Evolutionary conservation across 2,888 invertebrate genomes (phyloP).

Genomic region (Diachrysia chrysitis): DNA sequence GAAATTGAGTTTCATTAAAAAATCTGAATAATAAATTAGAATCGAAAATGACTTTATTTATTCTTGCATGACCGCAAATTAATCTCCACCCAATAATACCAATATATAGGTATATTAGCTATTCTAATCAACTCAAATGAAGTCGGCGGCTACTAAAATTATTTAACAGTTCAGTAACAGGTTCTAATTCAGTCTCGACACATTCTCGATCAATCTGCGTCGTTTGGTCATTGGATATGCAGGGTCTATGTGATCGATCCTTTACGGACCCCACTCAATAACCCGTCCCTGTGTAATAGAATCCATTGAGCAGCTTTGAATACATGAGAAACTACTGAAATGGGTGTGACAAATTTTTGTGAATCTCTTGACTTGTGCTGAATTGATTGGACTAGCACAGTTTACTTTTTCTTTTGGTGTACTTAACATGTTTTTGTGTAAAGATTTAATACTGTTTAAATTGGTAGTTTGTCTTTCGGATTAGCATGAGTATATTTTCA

Average conservation of each 20-base stretch:
- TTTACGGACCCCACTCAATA: slow-evolving; percentile 47
- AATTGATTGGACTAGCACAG: background rate
- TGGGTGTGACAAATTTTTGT: slow-evolving; percentile 49
- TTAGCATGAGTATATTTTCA: too few relatives aligned
- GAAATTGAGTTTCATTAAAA: too few relatives aligned
- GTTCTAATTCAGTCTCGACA: slow-evolving; percentile 26
- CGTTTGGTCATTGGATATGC: slow-evolving; percentile 49
- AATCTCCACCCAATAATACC: too few relatives aligned
- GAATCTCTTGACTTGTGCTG: background rate
- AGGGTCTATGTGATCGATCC: slow-evolving; percentile 50
- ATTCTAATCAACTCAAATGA: too few relatives aligned
- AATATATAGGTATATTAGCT: too few relatives aligned
- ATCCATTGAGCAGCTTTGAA: slow-evolving; percentile 38
- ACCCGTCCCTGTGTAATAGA: slow-evolving; percentile 49
- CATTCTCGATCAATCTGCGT: slow-evolving; percentile 46
- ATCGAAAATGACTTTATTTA: background rate
- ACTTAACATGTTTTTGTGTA: background rate
- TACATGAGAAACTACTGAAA: slow-evolving; percentile 36
- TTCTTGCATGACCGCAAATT: too few relatives aligned
- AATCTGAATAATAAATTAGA: too few relatives aligned
- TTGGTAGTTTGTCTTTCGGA: too few relatives aligned
- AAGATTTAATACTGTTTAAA: too few relatives aligned
- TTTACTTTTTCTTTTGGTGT: background rate
- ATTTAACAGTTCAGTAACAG: background rate
- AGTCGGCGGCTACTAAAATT: background rate